Conservation (phyloP, 2,113 vertebrate species). For the Suncus etruscus region DNA sequence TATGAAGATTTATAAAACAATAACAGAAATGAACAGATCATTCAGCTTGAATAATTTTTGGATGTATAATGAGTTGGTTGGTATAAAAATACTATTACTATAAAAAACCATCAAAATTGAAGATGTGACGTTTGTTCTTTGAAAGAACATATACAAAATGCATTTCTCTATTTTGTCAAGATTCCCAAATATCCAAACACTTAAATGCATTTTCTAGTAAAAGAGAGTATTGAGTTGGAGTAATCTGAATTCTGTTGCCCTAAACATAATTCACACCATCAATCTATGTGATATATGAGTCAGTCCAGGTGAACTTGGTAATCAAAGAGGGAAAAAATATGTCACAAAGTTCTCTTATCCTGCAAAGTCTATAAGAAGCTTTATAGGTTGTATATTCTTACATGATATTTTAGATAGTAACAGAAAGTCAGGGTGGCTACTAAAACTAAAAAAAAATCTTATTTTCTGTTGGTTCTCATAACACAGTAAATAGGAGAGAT, state of each 20-base stretch:
- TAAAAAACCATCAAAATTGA: background rate
- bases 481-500: background rate
- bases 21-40: background rate
- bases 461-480: conserved; percentile 28
- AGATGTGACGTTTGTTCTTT: background rate
- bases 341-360: background rate
- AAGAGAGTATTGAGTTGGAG: background rate
- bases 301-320: background rate
- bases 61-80: background rate
- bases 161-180: conserved; percentile 12
- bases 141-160: conserved; percentile 55
- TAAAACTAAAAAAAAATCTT: background rate
- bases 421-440: background rate
- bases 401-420: background rate
- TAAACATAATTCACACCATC: conserved; percentile 11
- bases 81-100: conserved; percentile 17
- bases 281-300: background rate
- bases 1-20: background rate
- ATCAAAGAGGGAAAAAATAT: background rate
- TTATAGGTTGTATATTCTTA: background rate
- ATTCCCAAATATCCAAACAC: background rate
- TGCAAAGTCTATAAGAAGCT: background rate
- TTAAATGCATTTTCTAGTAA: conserved; percentile 28
- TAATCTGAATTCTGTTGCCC: background rate
- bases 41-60: background rate